Evolutionary conservation across 2,113 vertebrate species (phyloP).

Genomic region (Delphinapterus leucas): DNA sequence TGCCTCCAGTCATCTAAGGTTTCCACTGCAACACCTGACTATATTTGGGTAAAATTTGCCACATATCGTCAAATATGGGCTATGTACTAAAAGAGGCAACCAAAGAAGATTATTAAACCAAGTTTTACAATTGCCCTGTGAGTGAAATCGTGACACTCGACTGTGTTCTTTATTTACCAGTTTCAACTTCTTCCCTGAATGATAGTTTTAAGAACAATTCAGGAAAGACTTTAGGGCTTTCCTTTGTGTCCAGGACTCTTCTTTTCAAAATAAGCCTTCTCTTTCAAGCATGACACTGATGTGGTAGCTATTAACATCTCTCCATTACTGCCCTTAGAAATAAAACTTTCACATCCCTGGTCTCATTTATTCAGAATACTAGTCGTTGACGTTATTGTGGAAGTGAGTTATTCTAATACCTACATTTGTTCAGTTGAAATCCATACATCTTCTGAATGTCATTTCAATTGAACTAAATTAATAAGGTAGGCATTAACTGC

Average conservation of each 20-base stretch:
- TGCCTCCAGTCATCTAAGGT: neutral
- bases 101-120: neutral
- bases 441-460: neutral
- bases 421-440: neutral
- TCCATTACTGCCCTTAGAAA: neutral
- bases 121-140: neutral
- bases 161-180: constrained; percentile 29
- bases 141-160: constrained; percentile 28
- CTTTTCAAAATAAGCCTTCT: constrained; percentile 31
- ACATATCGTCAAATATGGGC: neutral
- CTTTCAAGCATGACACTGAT: neutral
- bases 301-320: neutral
- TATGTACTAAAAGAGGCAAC: neutral
- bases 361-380: neutral
- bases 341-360: neutral
- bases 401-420: neutral
- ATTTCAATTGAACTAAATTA: neutral
- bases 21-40: neutral
- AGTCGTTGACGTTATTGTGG: neutral
- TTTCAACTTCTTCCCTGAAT: constrained; percentile 35
- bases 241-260: neutral
- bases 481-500: neutral
- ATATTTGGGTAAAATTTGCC: neutral
- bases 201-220: constrained; percentile 28
- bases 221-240: constrained; percentile 3